Conservation (phyloP, 1,140 invertebrate species). For the Caerostris darwini region DNA sequence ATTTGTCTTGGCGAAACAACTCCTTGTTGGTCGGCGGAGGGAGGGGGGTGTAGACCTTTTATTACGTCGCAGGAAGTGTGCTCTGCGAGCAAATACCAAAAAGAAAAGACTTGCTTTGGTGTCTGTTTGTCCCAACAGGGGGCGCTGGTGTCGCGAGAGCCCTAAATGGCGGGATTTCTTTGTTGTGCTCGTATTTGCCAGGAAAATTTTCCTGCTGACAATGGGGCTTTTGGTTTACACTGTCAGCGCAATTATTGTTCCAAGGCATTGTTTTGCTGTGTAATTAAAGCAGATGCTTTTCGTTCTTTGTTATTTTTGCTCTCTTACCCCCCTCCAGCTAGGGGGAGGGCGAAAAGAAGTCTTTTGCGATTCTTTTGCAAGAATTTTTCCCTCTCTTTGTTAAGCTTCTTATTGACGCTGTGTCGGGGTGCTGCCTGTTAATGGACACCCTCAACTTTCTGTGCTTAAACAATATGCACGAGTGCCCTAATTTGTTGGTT, state of each 20-base stretch:
- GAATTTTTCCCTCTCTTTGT: constrained; percentile 56
- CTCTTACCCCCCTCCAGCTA: neutral
- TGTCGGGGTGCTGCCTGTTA: constrained; percentile 30
- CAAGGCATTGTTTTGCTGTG: constrained; percentile 77
- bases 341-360: neutral
- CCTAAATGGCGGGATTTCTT: constrained; percentile 69
- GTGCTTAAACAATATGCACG: neutral
- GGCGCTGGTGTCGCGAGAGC: constrained; percentile 56
- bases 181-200: constrained; percentile 63
- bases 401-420: constrained; percentile 31
- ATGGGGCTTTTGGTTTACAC: constrained; percentile 75
- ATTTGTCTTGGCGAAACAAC: constrained; percentile 74
- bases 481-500: neutral
- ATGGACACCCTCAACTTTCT: constrained; percentile 40
- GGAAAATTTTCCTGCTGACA: constrained; percentile 73
- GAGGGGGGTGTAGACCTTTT: neutral
- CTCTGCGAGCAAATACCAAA: constrained; percentile 11
- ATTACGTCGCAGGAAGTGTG: constrained; percentile 70
- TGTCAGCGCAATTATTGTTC: constrained; percentile 77
- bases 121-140: constrained; percentile 75
- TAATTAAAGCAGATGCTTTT: constrained; percentile 76
- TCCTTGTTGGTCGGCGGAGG: neutral
- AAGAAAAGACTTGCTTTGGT: constrained; percentile 64
- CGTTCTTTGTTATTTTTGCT: constrained; percentile 52
- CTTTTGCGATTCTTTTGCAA: constrained; percentile 54